Conservation (phyloP, 2,113 vertebrate genomes). For the Isichthys henryi region DNA sequence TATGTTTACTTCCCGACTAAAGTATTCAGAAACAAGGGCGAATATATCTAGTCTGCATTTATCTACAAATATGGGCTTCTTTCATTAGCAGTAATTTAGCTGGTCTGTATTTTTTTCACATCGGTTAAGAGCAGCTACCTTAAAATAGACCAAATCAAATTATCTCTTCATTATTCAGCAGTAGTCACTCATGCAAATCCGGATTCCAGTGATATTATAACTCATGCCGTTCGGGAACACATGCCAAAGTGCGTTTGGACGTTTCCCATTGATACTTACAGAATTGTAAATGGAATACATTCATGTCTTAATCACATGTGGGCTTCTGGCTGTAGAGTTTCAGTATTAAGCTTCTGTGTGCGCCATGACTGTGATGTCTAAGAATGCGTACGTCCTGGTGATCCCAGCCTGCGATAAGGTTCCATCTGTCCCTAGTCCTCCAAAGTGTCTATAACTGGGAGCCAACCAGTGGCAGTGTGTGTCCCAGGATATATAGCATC, state of each 20-base stretch:
- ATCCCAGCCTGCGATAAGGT: conserved; percentile 6
- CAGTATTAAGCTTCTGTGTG: neutral
- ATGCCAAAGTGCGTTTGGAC: neutral
- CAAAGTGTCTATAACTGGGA: neutral
- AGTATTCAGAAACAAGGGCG: neutral
- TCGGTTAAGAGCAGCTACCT: neutral
- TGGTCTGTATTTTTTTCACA: neutral
- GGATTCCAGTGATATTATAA: neutral
- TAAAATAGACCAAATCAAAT: neutral
- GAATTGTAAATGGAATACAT: neutral
- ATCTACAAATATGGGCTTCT: neutral
- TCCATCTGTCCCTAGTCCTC: conserved; percentile 4
- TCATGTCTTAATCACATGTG: neutral
- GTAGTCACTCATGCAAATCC: neutral
- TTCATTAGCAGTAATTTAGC: neutral
- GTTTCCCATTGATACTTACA: neutral
- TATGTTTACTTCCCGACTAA: neutral
- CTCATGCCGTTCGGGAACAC: neutral
- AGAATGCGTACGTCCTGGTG: conserved; percentile 13
- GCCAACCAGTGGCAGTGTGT: neutral
- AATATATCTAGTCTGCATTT: neutral
- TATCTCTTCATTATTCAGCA: neutral
- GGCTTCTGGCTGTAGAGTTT: neutral
- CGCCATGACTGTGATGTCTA: conserved; percentile 38
- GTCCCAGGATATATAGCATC: neutral